These are phyloP conservation scores for Protaetia brevitarsis DNA, from an alignment of 1,140 invertebrate species.

Conservation along the genomic window DNA sequence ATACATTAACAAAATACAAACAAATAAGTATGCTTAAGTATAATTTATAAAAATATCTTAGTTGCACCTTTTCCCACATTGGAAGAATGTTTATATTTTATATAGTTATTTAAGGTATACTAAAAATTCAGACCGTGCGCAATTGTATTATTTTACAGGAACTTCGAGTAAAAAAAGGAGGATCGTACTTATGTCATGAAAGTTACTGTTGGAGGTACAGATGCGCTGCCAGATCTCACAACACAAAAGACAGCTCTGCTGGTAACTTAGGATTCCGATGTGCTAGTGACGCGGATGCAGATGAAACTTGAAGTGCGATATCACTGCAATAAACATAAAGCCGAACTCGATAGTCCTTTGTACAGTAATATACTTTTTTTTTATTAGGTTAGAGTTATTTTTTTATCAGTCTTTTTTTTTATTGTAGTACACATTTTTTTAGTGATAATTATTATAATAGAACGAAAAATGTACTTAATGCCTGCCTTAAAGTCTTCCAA, in stretches of 20 bases:
- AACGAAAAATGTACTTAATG: slow-evolving; percentile 32
- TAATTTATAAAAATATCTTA: slow-evolving; percentile 15
- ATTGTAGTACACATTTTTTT: slow-evolving; percentile 23
- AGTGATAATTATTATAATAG: slow-evolving; percentile 10
- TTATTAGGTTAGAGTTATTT: not conserved
- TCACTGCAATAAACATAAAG: not conserved
- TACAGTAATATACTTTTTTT: not conserved
- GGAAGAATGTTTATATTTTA: slow-evolving; percentile 2
- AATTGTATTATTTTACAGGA: slow-evolving; percentile 37
- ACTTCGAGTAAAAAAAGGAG: slow-evolving; percentile 94
- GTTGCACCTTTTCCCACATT: not conserved
- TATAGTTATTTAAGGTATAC: not conserved
- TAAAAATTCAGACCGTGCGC: not conserved
- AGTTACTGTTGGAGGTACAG: slow-evolving; percentile 91
- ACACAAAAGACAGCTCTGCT: slow-evolving; percentile 89
- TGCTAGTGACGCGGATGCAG: slow-evolving; percentile 53
- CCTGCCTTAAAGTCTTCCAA: slow-evolving; percentile 41
- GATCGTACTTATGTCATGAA: slow-evolving; percentile 90
- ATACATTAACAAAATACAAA: not conserved
- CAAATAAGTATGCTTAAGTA: not conserved
- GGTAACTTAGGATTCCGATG: slow-evolving; percentile 94
- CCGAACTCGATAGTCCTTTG: not conserved
- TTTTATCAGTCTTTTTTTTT: slow-evolving; percentile 5
- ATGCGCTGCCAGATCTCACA: slow-evolving; percentile 90
- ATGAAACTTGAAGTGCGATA: not conserved